These are phyloP conservation scores for Bolborhynchus lineola DNA, from an alignment of 2,113 vertebrate species.

Conservation along the genomic window DNA sequence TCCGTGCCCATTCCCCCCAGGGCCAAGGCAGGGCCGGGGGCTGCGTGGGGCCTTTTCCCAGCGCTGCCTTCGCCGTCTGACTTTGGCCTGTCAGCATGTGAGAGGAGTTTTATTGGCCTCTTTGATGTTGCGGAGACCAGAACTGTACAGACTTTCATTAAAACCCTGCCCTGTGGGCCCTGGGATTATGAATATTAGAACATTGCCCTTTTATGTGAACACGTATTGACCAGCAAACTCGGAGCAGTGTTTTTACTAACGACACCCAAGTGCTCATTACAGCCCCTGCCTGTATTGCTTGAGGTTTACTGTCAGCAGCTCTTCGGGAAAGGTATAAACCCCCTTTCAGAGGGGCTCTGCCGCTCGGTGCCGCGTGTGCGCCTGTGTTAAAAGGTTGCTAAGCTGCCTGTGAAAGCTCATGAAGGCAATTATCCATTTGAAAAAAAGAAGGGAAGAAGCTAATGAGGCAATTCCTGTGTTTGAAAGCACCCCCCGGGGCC, in stretches of 20 bases:
- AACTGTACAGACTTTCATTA: slow-evolving; percentile 49
- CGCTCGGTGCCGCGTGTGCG: not conserved
- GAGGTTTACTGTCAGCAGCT: slow-evolving; percentile 72
- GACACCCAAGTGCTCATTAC: slow-evolving; percentile 67
- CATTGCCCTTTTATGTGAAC: slow-evolving; percentile 64
- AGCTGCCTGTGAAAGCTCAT: slow-evolving; percentile 63
- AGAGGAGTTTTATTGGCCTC: slow-evolving; percentile 42
- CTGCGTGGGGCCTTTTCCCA: not conserved
- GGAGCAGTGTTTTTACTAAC: slow-evolving; percentile 63
- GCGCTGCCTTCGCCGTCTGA: not conserved
- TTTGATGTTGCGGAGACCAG: slow-evolving; percentile 59
- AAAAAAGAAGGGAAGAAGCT: slow-evolving; percentile 34
- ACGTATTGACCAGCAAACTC: slow-evolving; percentile 31
- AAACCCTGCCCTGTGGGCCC: slow-evolving; percentile 53
- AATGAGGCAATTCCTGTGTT: slow-evolving; percentile 66
- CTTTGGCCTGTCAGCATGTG: slow-evolving; percentile 42
- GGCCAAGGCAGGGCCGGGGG: not conserved
- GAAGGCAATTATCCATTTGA: slow-evolving; percentile 62
- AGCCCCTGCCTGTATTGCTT: slow-evolving; percentile 48
- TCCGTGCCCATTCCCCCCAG: not conserved
- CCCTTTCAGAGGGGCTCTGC: slow-evolving; percentile 52
- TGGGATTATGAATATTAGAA: slow-evolving; percentile 55
- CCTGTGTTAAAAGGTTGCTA: slow-evolving; percentile 64
- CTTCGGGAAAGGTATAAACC: slow-evolving; percentile 68
- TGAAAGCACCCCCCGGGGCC: slow-evolving; percentile 56